Base-by-base conservation (phyloP, 2,113 vertebrate species). In the Entelurus aequoreus region DNA sequence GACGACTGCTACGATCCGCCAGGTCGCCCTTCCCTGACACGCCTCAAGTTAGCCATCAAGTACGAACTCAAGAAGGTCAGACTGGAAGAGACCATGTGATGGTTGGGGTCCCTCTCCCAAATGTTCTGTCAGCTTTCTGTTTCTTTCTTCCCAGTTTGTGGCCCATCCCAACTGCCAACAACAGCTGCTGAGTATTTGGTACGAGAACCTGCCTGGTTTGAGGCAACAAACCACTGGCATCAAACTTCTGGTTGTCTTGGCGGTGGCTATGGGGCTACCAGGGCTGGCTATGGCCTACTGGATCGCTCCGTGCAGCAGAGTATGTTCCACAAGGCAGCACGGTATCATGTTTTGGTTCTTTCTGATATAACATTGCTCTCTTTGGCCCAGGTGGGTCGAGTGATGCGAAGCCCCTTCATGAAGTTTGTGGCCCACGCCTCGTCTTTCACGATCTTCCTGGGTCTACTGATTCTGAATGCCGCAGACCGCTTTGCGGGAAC, bases 121-220 rank as follows among this genome's bases (percentile, higher is more conserved):
- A 40, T 4, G 4, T 12, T 5, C 37, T 42, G 3, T 40, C 12
- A 9, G 6, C 47, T 9, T 63, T 12, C 62, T 65, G 55, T 66
- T 46, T 54, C 71, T 47, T 75, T 16, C 52, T 36, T 70, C 74
- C 19, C 69, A 99, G 97, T 99, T 99, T 83, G 97, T 99, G 68
- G 97, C 97, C 54, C 96, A 98, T 82, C 97, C 97, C 6, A 98
- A 99, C 86, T 99, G 97, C 82, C 97, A 98, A 63, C 97, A 99
- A 74, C 97, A 99, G 51, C 94, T 99, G 56, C 91, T 99, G 0
- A 96, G 95, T 35, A 99, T 99, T 71, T 99, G 97, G 97, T 98
- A 98, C 3, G 97, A 99, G 86, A 97, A 95, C 63, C 77, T 99
- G 9, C 92, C 96, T 0, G 95, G 94, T 16, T 85, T 99, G 70